Conservation (phyloP, 2,888 invertebrate genomes). For the Drosophila atripex region DNA sequence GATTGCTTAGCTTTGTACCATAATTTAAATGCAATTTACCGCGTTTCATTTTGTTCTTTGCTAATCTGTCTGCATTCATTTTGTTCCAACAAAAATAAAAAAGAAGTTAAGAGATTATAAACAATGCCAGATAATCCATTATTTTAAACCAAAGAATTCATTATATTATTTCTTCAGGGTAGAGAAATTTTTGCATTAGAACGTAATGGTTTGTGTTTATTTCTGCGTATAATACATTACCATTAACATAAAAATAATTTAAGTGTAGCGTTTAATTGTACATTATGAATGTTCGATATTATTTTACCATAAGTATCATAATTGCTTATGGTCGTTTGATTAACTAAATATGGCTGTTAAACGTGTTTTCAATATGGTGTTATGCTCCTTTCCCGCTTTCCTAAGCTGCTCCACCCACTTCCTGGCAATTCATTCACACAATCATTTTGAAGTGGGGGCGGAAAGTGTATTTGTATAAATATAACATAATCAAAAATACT, state of each 20-base stretch:
- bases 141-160: conserved; percentile 76
- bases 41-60: conserved; percentile 15
- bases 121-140: conserved; percentile 16
- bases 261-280: conserved; percentile 64
- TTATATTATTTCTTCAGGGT: conserved; percentile 6
- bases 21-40: conserved; percentile 72
- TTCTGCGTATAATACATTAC: conserved; percentile 68
- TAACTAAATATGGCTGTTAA: conserved; percentile 78
- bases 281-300: conserved; percentile 70
- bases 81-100: conserved; percentile 14
- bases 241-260: conserved; percentile 59
- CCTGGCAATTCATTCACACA: conserved; percentile 32
- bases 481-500: conserved; percentile 66
- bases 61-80: conserved; percentile 32
- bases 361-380: conserved; percentile 28
- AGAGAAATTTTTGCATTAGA: conserved; percentile 11
- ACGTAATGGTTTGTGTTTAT: conserved; percentile 29
- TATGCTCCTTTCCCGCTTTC: conserved; percentile 20
- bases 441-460: conserved; percentile 33
- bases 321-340: conserved; percentile 58
- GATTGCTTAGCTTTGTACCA: conserved; percentile 65
- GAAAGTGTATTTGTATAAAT: conserved; percentile 21
- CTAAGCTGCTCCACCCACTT: conserved; percentile 30
- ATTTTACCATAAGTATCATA: conserved; percentile 30
- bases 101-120: conserved; percentile 18